Conservation (phyloP, 2,797 vertebrate genomes). For the Babyrousa celebensis region DNA sequence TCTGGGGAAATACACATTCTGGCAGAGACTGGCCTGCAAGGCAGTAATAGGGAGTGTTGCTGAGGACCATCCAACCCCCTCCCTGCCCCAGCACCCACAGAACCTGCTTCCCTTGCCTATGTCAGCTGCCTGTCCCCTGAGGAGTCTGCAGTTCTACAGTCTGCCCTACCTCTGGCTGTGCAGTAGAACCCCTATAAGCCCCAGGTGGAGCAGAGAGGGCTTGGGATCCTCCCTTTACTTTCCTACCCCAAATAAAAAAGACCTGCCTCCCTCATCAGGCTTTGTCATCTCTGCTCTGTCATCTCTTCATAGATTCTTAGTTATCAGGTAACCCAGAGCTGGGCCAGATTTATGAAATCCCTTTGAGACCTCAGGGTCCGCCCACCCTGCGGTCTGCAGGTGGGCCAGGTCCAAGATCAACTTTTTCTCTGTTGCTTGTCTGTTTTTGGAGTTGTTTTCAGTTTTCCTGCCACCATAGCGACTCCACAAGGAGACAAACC, state of each 20-base stretch:
- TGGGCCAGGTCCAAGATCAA: not conserved
- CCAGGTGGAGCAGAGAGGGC: not conserved
- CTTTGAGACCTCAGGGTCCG: not conserved
- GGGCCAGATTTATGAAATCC: not conserved
- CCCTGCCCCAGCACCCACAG: too few species aligned
- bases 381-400: not conserved
- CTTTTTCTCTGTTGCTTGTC: not conserved
- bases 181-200: not conserved
- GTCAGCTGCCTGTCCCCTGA: not conserved
- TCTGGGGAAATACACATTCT: not conserved
- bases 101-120: not conserved
- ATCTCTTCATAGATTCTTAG: not conserved
- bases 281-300: not conserved
- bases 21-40: not conserved
- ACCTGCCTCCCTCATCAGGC: not conserved
- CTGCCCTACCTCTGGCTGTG: too few species aligned
- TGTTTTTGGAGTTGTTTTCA: not conserved
- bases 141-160: not conserved
- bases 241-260: not conserved
- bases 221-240: not conserved
- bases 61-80: not conserved
- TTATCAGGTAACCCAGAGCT: not conserved
- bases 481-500: not conserved
- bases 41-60: too few species aligned
- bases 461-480: not conserved